Base-by-base conservation (phyloP, 2,113 vertebrate species). In the Macaca mulatta region DNA sequence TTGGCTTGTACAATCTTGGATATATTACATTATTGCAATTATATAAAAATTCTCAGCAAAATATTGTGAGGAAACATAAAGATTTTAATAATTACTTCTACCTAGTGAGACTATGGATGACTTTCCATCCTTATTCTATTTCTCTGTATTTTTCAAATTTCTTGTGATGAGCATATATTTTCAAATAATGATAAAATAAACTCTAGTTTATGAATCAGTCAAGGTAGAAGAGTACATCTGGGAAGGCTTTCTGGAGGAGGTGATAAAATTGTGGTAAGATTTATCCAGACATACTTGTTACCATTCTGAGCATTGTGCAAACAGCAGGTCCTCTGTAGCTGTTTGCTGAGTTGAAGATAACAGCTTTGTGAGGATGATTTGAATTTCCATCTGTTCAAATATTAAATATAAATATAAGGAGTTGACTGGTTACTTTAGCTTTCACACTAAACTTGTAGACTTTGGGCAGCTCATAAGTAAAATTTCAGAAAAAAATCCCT, bases 151-250 rank as follows among this genome's bases (percentile, higher is more conserved):
- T 93, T 79, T 43, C 23, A 92, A 10, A 55, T 96, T 93, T 96
- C 32, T 84, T 93, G 23, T 50, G 87, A 89, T 64, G 14, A 77
- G 38, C 0, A 22, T 35, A 32, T 38, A 55, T 88, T 85, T 78
- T 52, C 32, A 88, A 86, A 78, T 86, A 93, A 8, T 69, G 35
- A 67, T 45, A 90, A 90, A 94, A 83, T 64, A 93, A 95, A 85
- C 32, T 40, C 78, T 79, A 48, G 69, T 57, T 61, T 40, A 23
- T 20, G n/a, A 72, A 72, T 93, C 48, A 45, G n/a, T 64, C 40
- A 90, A n/a, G 88, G 50, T 50, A n/a, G 75, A 55, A 86, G 5
- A 8, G 10, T 59, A 50, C 0, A 96, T 20, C 64, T 93, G n/a
- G 38, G 59, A 75, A 79, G 40, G 0, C 10, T 89, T 96, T 14